A percentile compares a stretch with the other conserved stretches of the same genome.
phyloP scores from a whole-genome alignment of 2,113 vertebrate genomes.

The Falco punctatus region DNA sequence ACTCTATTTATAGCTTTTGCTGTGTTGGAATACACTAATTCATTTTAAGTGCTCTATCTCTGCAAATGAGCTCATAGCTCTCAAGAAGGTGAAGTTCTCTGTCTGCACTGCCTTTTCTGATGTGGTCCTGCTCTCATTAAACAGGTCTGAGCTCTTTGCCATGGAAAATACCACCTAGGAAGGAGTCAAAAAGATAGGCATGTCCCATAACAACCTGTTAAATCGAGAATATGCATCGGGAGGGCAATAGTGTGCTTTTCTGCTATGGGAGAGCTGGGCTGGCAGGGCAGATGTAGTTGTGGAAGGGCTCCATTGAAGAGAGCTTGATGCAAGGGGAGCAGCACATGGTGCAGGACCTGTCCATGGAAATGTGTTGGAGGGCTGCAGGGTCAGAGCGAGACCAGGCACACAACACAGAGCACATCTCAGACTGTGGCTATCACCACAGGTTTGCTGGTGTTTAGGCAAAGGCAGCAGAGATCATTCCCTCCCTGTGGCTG shows the following conservation, averaged over 20 bases:
- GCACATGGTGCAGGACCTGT: accelerated
- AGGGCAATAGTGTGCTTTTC: not conserved
- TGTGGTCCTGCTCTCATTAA: not conserved
- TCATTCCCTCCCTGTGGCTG: not conserved
- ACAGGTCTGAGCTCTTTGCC: not conserved
- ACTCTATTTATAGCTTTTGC: constrained; percentile 61
- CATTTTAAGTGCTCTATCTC: constrained; percentile 64
- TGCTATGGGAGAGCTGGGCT: not conserved
- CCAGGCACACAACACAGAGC: not conserved
- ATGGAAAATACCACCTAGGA: not conserved
- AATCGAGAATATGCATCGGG: not conserved
- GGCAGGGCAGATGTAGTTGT: not conserved
- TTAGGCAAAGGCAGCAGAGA: not conserved
- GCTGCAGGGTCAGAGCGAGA: not conserved
- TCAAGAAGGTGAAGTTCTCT: not conserved
- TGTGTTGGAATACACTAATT: constrained; percentile 67
- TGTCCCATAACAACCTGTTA: not conserved
- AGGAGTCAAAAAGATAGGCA: not conserved
- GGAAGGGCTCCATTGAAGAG: not conserved
- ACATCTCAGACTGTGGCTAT: not conserved
- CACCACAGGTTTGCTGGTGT: not conserved
- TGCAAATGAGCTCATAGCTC: constrained; percentile 46
- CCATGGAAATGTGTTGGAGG: not conserved
- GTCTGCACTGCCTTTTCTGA: not conserved
- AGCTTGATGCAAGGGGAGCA: not conserved